phyloP scores from a whole-genome alignment of 2,113 vertebrate species.

The Macquaria australasica region DNA sequence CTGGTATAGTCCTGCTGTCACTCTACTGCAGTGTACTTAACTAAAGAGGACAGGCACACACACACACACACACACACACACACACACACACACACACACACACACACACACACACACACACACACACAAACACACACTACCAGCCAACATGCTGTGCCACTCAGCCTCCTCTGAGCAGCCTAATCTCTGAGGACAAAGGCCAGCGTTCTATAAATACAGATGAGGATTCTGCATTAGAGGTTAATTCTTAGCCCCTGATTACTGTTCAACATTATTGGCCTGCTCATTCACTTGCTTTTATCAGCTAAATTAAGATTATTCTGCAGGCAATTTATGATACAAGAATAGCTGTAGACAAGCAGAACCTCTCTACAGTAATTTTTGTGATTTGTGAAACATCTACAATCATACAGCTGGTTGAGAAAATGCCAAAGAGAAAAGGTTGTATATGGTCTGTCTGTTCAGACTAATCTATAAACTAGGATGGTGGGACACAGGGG shows the following conservation, averaged over 20 bases:
- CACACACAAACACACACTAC: background rate
- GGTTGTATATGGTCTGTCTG: background rate
- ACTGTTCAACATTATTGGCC: constrained; percentile 3
- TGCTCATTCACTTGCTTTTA: background rate
- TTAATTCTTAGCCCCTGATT: constrained; percentile 34
- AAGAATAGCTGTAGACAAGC: background rate
- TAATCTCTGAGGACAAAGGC: constrained; percentile 63
- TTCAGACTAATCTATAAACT: constrained; percentile 29
- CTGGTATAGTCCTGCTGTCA: background rate
- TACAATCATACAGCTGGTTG: constrained; percentile 13
- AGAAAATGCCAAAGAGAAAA: constrained; percentile 35
- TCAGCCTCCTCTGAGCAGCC: constrained; percentile 39
- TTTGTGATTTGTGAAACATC: background rate
- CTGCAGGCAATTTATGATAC: background rate
- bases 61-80: background rate
- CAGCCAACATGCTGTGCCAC: constrained; percentile 5
- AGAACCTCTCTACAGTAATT: background rate
- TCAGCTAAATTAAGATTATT: constrained; percentile 2
- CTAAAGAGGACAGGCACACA: constrained; percentile 35
- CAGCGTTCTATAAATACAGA: constrained; percentile 66
- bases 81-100: too few species aligned
- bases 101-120: background rate
- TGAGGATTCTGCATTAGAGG: constrained; percentile 40
- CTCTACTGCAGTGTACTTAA: constrained; percentile 10
- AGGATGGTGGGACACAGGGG: constrained; percentile 10